Evolutionary conservation across 2,113 vertebrate species (phyloP).

Genomic region (Nyctereutes procyonoides): DNA sequence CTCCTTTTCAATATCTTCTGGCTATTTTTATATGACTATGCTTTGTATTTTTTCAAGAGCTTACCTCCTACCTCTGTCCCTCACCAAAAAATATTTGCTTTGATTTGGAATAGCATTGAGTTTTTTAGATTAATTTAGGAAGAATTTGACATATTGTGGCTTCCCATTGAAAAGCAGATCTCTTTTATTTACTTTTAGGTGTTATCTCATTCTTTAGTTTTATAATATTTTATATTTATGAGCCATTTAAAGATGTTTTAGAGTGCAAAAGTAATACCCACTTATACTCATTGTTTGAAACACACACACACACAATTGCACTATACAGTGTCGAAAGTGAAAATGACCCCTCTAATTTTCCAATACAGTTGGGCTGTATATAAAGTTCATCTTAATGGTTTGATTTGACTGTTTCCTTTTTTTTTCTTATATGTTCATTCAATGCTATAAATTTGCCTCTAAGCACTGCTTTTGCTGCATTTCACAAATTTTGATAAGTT

Average conservation of each 20-base stretch:
- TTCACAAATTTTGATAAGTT: neutral
- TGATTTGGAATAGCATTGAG: neutral
- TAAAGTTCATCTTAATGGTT: neutral
- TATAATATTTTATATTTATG: neutral
- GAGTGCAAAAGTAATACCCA: neutral
- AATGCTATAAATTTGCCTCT: neutral
- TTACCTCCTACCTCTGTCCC: neutral
- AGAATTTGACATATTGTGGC: neutral
- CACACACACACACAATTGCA: neutral
- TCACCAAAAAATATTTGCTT: neutral
- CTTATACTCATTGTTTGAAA: neutral
- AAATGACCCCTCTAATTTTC: neutral
- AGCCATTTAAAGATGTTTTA: neutral
- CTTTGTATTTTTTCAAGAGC: neutral
- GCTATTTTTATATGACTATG: neutral
- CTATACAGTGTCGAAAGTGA: neutral
- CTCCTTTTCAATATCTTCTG: neutral
- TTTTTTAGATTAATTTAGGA: neutral
- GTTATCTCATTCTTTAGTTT: neutral
- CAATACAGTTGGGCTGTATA: neutral
- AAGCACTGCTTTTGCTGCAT: neutral
- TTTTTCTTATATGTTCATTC: neutral
- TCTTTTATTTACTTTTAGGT: neutral
- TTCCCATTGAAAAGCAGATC: neutral
- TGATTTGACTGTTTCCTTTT: neutral